Evolutionary conservation across 2,797 vertebrate genomes (phyloP).

Genomic region (Propithecus perrieri): DNA sequence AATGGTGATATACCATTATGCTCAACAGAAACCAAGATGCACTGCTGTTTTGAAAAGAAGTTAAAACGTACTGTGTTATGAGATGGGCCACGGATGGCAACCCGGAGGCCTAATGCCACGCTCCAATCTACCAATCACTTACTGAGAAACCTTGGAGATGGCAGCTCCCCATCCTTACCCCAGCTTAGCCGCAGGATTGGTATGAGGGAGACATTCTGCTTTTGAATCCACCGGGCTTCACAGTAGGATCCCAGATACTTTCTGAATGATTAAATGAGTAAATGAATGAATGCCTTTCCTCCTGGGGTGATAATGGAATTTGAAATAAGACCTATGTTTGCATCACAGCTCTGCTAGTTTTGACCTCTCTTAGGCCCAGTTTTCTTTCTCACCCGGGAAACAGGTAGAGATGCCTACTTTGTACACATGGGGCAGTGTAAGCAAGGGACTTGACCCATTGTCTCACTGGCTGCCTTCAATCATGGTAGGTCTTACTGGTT

Average conservation of each 20-base stretch:
- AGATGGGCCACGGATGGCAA: background rate
- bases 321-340: background rate
- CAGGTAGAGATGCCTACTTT: background rate
- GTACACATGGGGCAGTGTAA: background rate
- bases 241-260: background rate
- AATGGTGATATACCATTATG: background rate
- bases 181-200: background rate
- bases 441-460: too few relatives aligned
- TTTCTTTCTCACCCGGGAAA: background rate
- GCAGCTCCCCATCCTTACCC: background rate
- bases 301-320: background rate
- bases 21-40: background rate
- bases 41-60: background rate
- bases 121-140: background rate
- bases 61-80: background rate
- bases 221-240: background rate
- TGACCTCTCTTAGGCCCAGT: background rate
- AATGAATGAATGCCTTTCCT: background rate
- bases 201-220: background rate
- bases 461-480: background rate
- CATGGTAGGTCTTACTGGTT: fast-evolving
- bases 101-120: background rate
- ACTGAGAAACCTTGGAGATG: background rate
- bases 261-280: background rate
- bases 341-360: background rate